Percentiles rank a stretch among this genome's conserved stretches.
Conservation (phyloP, 2,888 invertebrate genomes). For the Tipula vernalis region DNA sequence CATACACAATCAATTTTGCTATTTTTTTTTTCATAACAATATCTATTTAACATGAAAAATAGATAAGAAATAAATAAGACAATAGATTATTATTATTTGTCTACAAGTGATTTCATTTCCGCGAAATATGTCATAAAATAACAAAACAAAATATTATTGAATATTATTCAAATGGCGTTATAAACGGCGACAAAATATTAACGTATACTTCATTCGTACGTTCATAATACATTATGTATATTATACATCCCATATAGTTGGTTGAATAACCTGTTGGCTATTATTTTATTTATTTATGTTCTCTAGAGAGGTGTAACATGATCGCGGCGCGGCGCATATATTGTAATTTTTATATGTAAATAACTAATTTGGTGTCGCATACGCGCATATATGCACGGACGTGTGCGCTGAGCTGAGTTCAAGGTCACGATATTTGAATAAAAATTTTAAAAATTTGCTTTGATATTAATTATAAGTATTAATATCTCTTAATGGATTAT, state of each 20-base stretch:
- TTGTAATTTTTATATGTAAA: background rate
- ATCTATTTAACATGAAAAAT: background rate
- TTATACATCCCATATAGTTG: background rate
- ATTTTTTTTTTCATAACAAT: background rate
- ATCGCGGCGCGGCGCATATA: background rate
- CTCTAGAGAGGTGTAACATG: background rate
- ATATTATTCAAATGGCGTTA: background rate
- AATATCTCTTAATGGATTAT: too few species aligned
- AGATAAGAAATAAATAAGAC: background rate
- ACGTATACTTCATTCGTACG: background rate
- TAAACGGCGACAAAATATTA: background rate
- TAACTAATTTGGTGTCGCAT: background rate
- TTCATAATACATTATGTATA: background rate
- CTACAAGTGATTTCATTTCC: slow-evolving; percentile 4
- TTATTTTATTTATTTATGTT: background rate
- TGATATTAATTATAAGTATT: too few species aligned
- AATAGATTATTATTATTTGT: background rate
- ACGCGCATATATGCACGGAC: background rate
- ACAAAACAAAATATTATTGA: background rate
- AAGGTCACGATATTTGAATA: background rate
- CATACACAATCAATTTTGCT: background rate
- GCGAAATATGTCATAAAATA: background rate
- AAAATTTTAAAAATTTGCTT: background rate
- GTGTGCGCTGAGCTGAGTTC: background rate
- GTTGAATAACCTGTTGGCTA: background rate